A percentile compares a stretch with the other conserved stretches of the same genome.
phyloP scores from a whole-genome alignment of 2,113 vertebrate species.

The Octodon degus region DNA sequence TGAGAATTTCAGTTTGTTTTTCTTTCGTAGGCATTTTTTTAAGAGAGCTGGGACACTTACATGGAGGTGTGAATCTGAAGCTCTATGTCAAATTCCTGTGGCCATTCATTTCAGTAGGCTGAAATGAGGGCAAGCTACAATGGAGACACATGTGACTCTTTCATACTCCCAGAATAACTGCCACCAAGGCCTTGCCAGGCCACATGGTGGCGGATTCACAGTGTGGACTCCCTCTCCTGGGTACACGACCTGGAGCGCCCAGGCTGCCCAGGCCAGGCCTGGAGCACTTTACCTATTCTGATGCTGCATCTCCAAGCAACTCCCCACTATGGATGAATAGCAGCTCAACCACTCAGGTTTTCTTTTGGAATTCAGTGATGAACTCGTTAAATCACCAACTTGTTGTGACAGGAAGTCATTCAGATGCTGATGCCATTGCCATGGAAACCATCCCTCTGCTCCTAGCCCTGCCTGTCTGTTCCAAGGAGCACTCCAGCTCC shows the following conservation, averaged over 20 bases:
- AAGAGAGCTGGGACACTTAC: not conserved
- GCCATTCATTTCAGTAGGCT: not conserved
- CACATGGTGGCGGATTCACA: not conserved
- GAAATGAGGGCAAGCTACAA: conserved; percentile 1
- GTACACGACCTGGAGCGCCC: not conserved
- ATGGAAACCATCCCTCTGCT: conserved; percentile 83
- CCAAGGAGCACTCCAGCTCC: conserved; percentile 72
- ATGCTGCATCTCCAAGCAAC: not conserved
- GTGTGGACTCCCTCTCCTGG: not conserved
- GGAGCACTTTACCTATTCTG: not conserved
- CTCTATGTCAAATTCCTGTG: not conserved
- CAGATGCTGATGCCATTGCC: conserved; percentile 86
- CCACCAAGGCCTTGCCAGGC: not conserved
- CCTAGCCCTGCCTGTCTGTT: conserved; percentile 72
- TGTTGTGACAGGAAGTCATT: conserved; percentile 80
- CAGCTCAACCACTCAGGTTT: conserved; percentile 37
- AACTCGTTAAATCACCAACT: conserved; percentile 76
- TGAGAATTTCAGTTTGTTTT: conserved; percentile 38
- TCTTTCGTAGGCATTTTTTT: not conserved
- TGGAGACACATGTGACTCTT: not conserved
- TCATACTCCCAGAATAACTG: not conserved
- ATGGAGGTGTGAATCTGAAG: not conserved
- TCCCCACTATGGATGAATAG: not conserved
- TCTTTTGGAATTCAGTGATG: conserved; percentile 71
- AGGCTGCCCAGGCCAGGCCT: not conserved